phyloP scores from a whole-genome alignment of 1,140 invertebrate species.

The Mamestra configurata region DNA sequence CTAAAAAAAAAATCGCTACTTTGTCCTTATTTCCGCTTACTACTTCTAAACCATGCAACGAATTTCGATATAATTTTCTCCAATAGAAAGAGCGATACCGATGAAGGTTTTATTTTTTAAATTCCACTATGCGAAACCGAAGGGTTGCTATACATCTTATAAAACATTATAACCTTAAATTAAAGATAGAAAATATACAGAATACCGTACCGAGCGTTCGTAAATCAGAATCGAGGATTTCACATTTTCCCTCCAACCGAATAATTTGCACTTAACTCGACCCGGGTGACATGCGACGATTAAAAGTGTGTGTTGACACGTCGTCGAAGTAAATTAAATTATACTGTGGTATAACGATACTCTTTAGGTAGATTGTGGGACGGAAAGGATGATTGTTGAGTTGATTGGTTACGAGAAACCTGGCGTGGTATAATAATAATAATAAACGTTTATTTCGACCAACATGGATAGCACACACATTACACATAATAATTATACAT shows the following conservation, averaged over 20 bases:
- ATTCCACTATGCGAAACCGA: no score
- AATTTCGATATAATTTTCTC: no score
- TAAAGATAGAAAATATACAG: neutral
- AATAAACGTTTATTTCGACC: no score
- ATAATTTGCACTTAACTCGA: conserved; percentile 44
- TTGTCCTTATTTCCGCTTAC: no score
- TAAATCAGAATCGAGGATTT: conserved; percentile 10
- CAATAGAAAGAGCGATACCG: no score
- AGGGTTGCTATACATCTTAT: neutral
- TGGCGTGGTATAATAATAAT: no score
- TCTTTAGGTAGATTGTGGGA: neutral
- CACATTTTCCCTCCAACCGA: neutral
- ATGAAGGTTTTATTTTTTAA: no score
- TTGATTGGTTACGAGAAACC: neutral
- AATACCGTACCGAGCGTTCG: neutral
- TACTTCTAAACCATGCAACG: no score
- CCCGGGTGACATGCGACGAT: conserved; percentile 19
- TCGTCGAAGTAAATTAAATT: conserved; percentile 19
- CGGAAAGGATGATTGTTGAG: neutral
- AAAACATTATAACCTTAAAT: neutral
- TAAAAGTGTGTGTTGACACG: conserved; percentile 47
- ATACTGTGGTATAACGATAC: conserved; percentile 12
- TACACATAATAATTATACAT: no score
- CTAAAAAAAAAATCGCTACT: no score
- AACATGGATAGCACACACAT: no score